A percentile compares a stretch with the other conserved stretches of the same genome.
Evolutionary conservation across 1,140 invertebrate species (phyloP).

Genomic region (Cyclina sinensis): DNA sequence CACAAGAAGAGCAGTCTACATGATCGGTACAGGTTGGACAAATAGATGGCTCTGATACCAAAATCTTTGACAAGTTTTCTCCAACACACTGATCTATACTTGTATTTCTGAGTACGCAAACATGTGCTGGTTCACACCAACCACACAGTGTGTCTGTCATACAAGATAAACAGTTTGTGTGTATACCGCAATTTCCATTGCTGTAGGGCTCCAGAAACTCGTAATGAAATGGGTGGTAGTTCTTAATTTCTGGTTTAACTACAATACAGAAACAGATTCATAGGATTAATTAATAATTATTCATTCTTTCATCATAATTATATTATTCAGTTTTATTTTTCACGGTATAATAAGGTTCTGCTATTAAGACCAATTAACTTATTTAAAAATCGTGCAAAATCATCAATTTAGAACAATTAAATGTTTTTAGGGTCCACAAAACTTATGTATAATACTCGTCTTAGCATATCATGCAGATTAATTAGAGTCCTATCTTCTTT

Average conservation of each 20-base stretch:
- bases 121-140: slow-evolving; percentile 91
- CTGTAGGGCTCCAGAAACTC: slow-evolving; percentile 94
- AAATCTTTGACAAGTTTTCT: slow-evolving; percentile 20
- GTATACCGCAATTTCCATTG: slow-evolving; percentile 90
- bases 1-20: slow-evolving; percentile 80
- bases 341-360: too few species aligned
- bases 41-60: slow-evolving; percentile 45
- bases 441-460: too few species aligned
- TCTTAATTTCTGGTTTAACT: slow-evolving; percentile 39
- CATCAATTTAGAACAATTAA: too few species aligned
- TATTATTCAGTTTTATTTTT: too few species aligned
- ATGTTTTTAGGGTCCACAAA: too few species aligned
- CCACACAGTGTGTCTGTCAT: slow-evolving; percentile 95
- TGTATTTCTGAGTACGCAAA: slow-evolving; percentile 70
- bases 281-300: too few species aligned
- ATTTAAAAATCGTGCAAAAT: too few species aligned
- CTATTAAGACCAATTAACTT: too few species aligned
- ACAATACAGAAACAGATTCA: background rate
- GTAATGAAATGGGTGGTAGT: slow-evolving; percentile 42
- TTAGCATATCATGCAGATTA: too few species aligned
- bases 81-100: slow-evolving; percentile 11
- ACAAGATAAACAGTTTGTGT: slow-evolving; percentile 95
- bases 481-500: too few species aligned
- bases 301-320: too few species aligned
- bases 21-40: slow-evolving; percentile 92